Evolutionary conservation across 2,888 invertebrate genomes (phyloP).

Genomic region (Eupithecia subumbrata): DNA sequence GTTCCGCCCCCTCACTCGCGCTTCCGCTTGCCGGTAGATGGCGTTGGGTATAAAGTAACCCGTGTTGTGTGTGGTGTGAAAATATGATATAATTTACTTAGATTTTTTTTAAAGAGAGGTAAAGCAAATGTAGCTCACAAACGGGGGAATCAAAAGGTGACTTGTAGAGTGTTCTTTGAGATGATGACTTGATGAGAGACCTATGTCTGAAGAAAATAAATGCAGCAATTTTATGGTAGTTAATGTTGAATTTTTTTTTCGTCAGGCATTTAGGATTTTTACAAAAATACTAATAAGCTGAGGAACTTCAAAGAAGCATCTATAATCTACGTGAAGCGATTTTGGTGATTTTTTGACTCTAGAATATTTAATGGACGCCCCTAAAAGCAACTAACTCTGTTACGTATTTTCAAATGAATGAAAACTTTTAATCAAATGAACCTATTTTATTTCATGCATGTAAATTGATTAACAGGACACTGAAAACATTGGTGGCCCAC

Average conservation of each 20-base stretch:
- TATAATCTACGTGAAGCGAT: too few species aligned
- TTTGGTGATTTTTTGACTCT: too few species aligned
- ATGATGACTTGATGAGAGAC: background rate
- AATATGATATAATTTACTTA: background rate
- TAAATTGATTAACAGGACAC: background rate
- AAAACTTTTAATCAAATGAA: background rate
- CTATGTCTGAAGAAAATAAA: background rate
- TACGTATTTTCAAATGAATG: background rate
- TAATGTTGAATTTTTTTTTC: background rate
- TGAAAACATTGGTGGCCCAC: background rate
- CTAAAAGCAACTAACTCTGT: background rate
- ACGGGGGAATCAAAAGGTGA: background rate
- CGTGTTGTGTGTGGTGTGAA: background rate
- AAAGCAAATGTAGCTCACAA: background rate
- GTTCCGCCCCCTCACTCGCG: constrained; percentile 47
- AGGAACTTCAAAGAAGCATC: background rate
- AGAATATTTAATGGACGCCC: too few species aligned
- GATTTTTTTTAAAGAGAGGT: background rate
- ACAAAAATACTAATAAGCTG: background rate
- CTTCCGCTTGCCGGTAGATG: constrained; percentile 42
- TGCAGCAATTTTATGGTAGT: background rate
- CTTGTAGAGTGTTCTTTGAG: background rate
- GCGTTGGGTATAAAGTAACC: constrained; percentile 33
- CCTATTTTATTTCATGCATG: background rate
- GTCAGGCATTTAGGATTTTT: background rate